Evolutionary conservation across 1,140 invertebrate genomes (phyloP).

Genomic region (Bombus huntii): DNA sequence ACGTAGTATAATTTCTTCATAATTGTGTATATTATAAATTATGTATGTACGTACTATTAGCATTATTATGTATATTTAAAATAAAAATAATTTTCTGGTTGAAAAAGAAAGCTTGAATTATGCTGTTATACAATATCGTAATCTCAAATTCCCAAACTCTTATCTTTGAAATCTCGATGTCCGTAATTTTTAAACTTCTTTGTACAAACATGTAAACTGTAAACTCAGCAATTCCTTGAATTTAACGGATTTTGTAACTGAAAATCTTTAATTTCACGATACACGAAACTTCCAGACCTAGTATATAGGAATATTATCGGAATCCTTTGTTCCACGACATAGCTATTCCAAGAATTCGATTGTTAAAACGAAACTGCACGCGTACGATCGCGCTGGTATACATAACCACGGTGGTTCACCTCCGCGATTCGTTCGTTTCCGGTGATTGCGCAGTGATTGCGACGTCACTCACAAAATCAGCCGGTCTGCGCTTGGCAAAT

Average conservation of each 20-base stretch:
- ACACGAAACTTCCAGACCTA: too few species aligned
- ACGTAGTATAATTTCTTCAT: too few species aligned
- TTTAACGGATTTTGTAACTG: background rate
- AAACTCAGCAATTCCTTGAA: background rate
- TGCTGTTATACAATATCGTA: too few species aligned
- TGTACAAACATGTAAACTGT: background rate
- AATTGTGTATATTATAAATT: too few species aligned
- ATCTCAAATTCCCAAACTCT: too few species aligned
- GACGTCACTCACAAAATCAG: conserved; percentile 79
- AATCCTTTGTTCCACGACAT: conserved; percentile 1
- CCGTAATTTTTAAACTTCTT: background rate
- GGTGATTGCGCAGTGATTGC: conserved; percentile 78
- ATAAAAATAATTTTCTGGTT: too few species aligned
- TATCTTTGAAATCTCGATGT: background rate
- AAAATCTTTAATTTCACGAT: background rate
- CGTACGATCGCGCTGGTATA: conserved; percentile 34
- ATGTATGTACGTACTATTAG: too few species aligned
- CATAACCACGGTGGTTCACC: conserved; percentile 49
- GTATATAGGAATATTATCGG: background rate
- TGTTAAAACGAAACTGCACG: conserved; percentile 48
- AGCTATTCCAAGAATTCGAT: conserved; percentile 45
- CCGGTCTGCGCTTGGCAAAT: conserved; percentile 74
- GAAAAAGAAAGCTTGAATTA: too few species aligned
- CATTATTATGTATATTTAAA: too few species aligned
- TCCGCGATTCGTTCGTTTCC: conserved; percentile 71